Conservation (phyloP, 2,888 invertebrate genomes). For the Luffia ferchaultella region DNA sequence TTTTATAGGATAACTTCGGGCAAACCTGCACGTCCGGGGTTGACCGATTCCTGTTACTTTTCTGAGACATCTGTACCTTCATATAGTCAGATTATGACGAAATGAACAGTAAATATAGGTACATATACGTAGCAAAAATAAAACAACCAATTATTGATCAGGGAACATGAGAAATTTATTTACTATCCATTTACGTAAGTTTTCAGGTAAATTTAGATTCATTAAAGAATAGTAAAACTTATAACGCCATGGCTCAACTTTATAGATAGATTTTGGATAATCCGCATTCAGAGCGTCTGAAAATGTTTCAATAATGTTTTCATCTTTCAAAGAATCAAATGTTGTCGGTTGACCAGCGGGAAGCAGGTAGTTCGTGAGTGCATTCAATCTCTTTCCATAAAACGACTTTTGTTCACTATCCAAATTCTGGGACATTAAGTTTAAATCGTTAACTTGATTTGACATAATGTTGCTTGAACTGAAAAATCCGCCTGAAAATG, state of each 20-base stretch:
- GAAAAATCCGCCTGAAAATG: constrained; percentile 75
- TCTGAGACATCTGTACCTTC: no score
- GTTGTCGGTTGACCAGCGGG: constrained; percentile 38
- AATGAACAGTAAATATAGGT: no score
- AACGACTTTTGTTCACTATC: constrained; percentile 67
- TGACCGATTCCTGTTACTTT: no score
- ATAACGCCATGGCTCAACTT: constrained; percentile 74
- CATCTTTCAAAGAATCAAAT: constrained; percentile 59
- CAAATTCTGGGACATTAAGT: constrained; percentile 71
- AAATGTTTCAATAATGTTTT: constrained; percentile 67
- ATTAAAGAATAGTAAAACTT: constrained; percentile 72
- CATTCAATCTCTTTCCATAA: constrained; percentile 73
- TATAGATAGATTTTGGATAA: constrained; percentile 69
- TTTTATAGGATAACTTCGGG: no score
- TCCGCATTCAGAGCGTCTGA: constrained; percentile 68
- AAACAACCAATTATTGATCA: constrained; percentile 16
- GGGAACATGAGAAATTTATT: constrained; percentile 73
- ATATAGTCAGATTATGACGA: no score
- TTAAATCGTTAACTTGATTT: constrained; percentile 66
- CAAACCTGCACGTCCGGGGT: no score
- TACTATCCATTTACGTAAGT: constrained; percentile 66
- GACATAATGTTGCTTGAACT: constrained; percentile 73
- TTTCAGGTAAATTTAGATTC: constrained; percentile 62
- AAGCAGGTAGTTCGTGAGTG: constrained; percentile 68
- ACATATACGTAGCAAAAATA: no score